Conservation (phyloP, 2,797 vertebrate species). For the Sarcophilus harrisii region DNA sequence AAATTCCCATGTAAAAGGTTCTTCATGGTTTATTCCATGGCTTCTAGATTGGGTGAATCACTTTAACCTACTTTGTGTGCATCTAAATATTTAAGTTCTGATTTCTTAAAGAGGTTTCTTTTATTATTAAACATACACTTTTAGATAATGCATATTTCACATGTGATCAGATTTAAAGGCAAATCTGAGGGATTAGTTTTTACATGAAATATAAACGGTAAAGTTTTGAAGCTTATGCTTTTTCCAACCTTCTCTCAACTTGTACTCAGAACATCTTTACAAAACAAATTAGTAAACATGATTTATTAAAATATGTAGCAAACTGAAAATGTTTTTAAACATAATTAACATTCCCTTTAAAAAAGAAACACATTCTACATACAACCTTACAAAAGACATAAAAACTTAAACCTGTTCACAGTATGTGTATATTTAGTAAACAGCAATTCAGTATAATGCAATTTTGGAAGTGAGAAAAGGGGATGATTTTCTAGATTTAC, state of each 20-base stretch:
- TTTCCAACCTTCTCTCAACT: slow-evolving; percentile 66
- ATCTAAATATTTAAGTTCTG: slow-evolving; percentile 19
- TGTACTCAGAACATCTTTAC: slow-evolving; percentile 71
- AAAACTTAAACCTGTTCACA: slow-evolving; percentile 85
- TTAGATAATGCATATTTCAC: slow-evolving; percentile 46
- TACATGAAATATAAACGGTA: slow-evolving; percentile 65
- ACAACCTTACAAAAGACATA: slow-evolving; percentile 84
- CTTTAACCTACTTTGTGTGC: slow-evolving; percentile 14
- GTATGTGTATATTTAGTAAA: slow-evolving; percentile 82
- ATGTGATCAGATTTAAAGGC: slow-evolving; percentile 14
- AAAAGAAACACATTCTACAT: slow-evolving; percentile 80
- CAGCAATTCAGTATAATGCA: slow-evolving; percentile 81
- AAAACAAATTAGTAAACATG: slow-evolving; percentile 78
- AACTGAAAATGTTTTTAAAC: slow-evolving; percentile 77
- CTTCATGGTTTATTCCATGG: slow-evolving; percentile 34
- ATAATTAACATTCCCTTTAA: slow-evolving; percentile 78
- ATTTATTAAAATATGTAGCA: slow-evolving; percentile 76
- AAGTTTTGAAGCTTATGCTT: slow-evolving; percentile 55
- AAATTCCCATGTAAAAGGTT: not conserved
- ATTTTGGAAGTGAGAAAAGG: slow-evolving; percentile 65
- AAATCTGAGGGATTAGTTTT: slow-evolving; percentile 52
- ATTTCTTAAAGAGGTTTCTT: slow-evolving; percentile 35
- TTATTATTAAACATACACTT: slow-evolving; percentile 33
- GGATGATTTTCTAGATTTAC: slow-evolving; percentile 60
- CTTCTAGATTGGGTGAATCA: slow-evolving; percentile 30